phyloP scores from a whole-genome alignment of 2,113 vertebrate genomes.

The Myotis davidii region DNA sequence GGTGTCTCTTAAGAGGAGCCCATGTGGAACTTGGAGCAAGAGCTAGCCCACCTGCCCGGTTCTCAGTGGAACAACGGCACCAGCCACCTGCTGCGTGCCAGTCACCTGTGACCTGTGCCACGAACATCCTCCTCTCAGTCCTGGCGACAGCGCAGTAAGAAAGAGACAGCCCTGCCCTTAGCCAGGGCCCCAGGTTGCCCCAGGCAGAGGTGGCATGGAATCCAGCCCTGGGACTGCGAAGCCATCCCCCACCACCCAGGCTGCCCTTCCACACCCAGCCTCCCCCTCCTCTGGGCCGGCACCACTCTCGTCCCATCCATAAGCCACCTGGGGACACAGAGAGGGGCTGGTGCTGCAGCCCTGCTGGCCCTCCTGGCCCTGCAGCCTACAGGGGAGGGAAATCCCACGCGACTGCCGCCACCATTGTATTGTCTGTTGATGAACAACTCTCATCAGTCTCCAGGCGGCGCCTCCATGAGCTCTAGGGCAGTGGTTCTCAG shows the following conservation, averaged over 20 bases:
- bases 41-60: not conserved
- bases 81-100: not conserved
- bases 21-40: not conserved
- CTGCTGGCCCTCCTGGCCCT: not conserved
- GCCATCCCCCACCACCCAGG: not conserved
- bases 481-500: not conserved
- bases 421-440: not conserved
- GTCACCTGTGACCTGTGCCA: not conserved
- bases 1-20: not conserved
- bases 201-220: not conserved
- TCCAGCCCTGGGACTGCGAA: not conserved
- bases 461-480: not conserved
- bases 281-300: not conserved
- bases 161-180: accelerated
- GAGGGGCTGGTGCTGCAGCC: not conserved
- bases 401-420: accelerated
- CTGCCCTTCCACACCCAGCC: not conserved
- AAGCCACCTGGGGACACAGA: not conserved
- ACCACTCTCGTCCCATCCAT: not conserved
- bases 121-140: not conserved
- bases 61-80: not conserved
- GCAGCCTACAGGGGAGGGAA: no score
- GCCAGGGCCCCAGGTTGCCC: not conserved
- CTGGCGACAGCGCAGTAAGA: not conserved
- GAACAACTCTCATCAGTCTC: accelerated